A percentile compares a stretch with the other conserved stretches of the same genome.
phyloP scores from a whole-genome alignment of 2,113 vertebrate genomes.

The Leucoraja erinaceus region DNA sequence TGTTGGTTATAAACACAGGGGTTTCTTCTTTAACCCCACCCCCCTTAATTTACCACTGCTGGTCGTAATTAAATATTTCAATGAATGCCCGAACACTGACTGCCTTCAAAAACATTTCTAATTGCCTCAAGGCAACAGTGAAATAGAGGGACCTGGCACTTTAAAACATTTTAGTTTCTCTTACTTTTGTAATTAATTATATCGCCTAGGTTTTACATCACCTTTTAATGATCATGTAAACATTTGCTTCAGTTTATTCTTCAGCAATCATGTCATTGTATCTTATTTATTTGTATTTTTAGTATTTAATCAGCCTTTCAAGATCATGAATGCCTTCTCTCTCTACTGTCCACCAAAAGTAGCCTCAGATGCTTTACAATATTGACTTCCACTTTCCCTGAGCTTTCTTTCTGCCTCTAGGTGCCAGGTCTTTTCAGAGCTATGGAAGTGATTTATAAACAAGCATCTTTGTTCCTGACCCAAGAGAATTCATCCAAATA shows the following conservation, averaged over 20 bases:
- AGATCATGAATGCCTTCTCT: no score
- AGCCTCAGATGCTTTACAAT: neutral
- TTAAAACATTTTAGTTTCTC: neutral
- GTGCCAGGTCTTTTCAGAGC: neutral
- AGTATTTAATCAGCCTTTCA: neutral
- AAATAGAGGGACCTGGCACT: neutral
- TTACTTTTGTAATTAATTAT: neutral
- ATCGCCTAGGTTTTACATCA: neutral
- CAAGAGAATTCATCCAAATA: neutral
- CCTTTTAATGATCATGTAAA: neutral
- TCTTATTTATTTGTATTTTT: neutral
- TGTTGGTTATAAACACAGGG: neutral
- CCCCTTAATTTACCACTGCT: neutral
- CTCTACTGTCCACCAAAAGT: neutral
- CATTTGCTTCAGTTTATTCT: neutral
- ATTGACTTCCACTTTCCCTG: neutral
- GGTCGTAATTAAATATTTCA: neutral
- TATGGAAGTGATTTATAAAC: neutral
- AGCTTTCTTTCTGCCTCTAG: neutral
- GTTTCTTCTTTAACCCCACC: neutral
- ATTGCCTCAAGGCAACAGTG: neutral
- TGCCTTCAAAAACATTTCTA: neutral
- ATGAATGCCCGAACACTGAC: neutral
- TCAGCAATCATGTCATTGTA: neutral
- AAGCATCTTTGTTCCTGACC: neutral